Evolutionary conservation across 1,140 invertebrate species (phyloP), one percentile per base, ranked within the genome.

Genomic region (Drosophila dunni): DNA sequence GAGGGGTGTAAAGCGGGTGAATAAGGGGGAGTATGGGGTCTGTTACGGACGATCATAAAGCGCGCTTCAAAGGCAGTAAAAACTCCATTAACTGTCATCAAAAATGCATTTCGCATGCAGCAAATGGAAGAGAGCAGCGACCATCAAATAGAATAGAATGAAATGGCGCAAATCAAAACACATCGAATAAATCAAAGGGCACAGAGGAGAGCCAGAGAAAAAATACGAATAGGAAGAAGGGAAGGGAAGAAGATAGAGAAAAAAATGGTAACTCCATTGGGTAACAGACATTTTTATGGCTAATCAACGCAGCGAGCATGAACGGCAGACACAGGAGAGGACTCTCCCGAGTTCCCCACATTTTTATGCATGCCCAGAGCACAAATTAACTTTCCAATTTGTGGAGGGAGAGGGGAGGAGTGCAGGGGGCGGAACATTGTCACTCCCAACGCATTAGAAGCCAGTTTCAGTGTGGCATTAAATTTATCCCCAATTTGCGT

Each of bases 401-500:
- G 42, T 44, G n/a, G 10, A 6, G 33, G 8, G 9, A 8, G 7
- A 2, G 9, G 8, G 29, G 48, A 45, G 56, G 10, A 33, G 57
- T 44, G 13, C 2, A 34, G 8, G 15, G 53, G 51, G 60, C 34
- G 40, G 29, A 29, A 61, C 62, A 64, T 40, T 73, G 74, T 88
- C 79, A 76, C 77, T 80, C 79, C 79, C 76, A 61, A 54, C 70
- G 61, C 70, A 86, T 86, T 86, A 81, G 36, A 61, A 53, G 65
- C 54, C 60, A 50, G 45, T 53, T 44, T 34, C 15, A 48, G 53
- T 48, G 53, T 17, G 58, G 64, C 69, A 81, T 77, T 66, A 74
- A 91, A 90, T 91, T 79, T 91, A 91, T 91, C 83, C 83, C 80
- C 90, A 89, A 85, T 90, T 91, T 91, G 90, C 90, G 90, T 91